Percentiles rank a stretch among this genome's conserved stretches.
These are phyloP conservation scores for Nemopilema nomurai DNA, from an alignment of 30 jellyfish, hydroid and myxozoan genomes.

Conservation along the genomic window DNA sequence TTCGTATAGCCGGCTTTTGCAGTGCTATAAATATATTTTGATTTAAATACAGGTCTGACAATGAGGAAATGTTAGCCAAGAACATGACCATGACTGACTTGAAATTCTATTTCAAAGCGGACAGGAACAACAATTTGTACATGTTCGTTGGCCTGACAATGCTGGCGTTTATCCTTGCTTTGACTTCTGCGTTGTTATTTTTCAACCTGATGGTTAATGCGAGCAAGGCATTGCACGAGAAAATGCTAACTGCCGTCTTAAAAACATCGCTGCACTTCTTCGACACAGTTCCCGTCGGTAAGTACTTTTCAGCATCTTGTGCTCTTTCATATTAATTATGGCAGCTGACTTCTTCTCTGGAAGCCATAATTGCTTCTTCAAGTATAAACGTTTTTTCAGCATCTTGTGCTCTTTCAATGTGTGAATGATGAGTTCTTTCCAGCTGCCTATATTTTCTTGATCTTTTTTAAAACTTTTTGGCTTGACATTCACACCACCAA, in stretches of 20 bases:
- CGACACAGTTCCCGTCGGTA: slow-evolving; percentile 78
- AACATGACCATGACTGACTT: background rate
- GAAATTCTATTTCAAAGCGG: slow-evolving; percentile 43
- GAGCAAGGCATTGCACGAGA: slow-evolving; percentile 60
- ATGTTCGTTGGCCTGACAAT: slow-evolving; percentile 46
- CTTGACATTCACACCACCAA: background rate
- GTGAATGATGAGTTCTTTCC: no score
- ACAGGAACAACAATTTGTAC: slow-evolving; percentile 48
- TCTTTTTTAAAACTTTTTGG: background rate
- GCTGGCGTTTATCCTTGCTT: slow-evolving; percentile 18
- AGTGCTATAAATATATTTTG: no score
- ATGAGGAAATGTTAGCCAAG: slow-evolving; percentile 34
- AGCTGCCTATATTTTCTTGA: no score
- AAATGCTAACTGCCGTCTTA: slow-evolving; percentile 58
- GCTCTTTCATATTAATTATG: no score
- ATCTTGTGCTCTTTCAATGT: no score
- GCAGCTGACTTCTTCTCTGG: no score
- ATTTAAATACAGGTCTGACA: slow-evolving; percentile 32
- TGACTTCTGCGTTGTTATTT: slow-evolving; percentile 30
- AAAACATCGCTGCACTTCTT: slow-evolving; percentile 69
- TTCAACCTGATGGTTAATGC: slow-evolving; percentile 41
- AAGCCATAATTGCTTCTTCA: background rate
- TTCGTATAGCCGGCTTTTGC: no score
- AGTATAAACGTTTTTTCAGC: background rate
- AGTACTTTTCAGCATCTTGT: background rate